phyloP scores from a whole-genome alignment of 1,140 invertebrate species.

The Drosophila eugracilis region DNA sequence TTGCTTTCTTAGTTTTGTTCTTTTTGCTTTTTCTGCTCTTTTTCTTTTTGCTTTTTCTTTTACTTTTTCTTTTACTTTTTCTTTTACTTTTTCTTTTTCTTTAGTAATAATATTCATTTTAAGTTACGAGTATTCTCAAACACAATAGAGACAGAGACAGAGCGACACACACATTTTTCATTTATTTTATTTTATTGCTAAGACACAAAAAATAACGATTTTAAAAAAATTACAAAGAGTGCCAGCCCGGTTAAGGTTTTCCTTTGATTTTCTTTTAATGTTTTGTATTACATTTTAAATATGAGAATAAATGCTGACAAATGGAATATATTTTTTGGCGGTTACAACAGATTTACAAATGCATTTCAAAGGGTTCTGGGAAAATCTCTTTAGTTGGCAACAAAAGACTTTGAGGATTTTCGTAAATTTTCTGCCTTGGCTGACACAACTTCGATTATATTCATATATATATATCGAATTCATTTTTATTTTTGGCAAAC shows the following conservation, averaged over 20 bases:
- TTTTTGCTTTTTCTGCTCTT: not conserved
- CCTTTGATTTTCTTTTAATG: not conserved
- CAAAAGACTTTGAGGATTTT: not conserved
- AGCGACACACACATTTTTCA: conserved; percentile 44
- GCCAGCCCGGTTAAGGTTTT: conserved; percentile 5
- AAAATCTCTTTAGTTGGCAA: too few relatives aligned
- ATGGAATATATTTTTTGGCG: not conserved
- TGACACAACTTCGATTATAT: conserved; percentile 16
- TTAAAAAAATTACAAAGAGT: not conserved
- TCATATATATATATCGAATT: too few relatives aligned
- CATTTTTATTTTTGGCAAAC: conserved; percentile 34
- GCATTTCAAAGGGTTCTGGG: not conserved
- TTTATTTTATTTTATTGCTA: conserved; percentile 18
- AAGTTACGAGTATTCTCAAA: conserved; percentile 56
- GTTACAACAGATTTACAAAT: conserved; percentile 12
- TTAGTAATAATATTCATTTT: conserved; percentile 56
- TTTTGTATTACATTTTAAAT: not conserved
- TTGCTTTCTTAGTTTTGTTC: conserved; percentile 15
- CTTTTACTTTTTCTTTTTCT: conserved; percentile 4
- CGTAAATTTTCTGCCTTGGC: not conserved
- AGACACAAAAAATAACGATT: conserved; percentile 15
- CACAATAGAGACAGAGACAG: conserved; percentile 58
- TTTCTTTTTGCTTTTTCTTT: conserved; percentile 1
- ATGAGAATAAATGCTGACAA: not conserved
- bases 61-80: conserved; percentile 9